Evolutionary conservation across 1,140 invertebrate genomes (phyloP), one percentile per base, ranked within the genome.

Genomic region (Pseudomyrmex dendroicus): DNA sequence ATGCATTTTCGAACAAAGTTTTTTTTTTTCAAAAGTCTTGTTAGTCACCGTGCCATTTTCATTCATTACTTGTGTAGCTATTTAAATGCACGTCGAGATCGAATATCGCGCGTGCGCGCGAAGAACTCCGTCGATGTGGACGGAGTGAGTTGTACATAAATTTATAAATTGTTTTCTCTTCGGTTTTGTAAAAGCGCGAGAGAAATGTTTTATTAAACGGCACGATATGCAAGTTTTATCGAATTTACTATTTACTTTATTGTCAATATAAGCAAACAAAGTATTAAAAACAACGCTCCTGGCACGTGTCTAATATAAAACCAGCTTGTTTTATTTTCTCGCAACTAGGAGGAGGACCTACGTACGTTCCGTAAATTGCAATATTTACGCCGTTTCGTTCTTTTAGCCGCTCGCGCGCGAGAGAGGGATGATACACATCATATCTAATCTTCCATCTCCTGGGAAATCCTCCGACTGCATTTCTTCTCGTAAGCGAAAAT

Each of bases 401-500:
- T 76, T 44, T 77, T 59, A 70, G n/a, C 67, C 22, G 10, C 20
- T 5, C 35, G 5, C 35, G 35, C 35, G 35, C 35, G 0, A 35
- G 35, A 35, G 35, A 35, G 5, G 10, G 44, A 44, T n/a, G 62
- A 77, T 35, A 48, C 25, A 50, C 50, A 20, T 52, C 20, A 20
- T 20, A 46, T 35, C 46, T 78, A 50, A 68, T 68, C 76, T 80
- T 57, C 4, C 44, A 61, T 72, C 76, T 61, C 64, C 2, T 13
- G 76, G 52, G 56, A 72, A 80, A 80, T 80, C 44, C 44, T 61
- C 22, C 44, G 46, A 50, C 20, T 48, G 20, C 66, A 25, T 72
- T 72, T 59, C 54, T 80, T 72, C 56, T 72, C 66, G 20, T 80
- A 80, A 72, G 22, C 54, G 76, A 72, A 70, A 72, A 70, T 68